These are phyloP conservation scores for chimpanzee (Pan troglodytes) DNA, from an alignment of 2,113 vertebrate genomes.

Conservation along the genomic window NHGRI_mPanTro3-v2.1_pri NC_072419.2:61334001-61334500, in stretches of 20 bases:
- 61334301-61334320: background rate
- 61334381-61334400: background rate
- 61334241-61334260: background rate
- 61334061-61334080: background rate
- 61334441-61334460: background rate
- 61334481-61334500: background rate
- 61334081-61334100: background rate
- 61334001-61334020: background rate
- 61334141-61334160: constrained; percentile 7
- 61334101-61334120: background rate
- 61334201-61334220: background rate
- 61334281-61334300: background rate
- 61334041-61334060: background rate
- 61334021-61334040: background rate
- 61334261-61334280: background rate
- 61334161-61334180: background rate
- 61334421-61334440: background rate
- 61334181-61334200: background rate
- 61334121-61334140: background rate
- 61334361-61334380: background rate
- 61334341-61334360: background rate
- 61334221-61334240: background rate
- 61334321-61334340: background rate
- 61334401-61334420: background rate
- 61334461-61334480: background rate